Conservation (phyloP, 2,797 vertebrate species). For the Pseudocheirus occidentalis region DNA sequence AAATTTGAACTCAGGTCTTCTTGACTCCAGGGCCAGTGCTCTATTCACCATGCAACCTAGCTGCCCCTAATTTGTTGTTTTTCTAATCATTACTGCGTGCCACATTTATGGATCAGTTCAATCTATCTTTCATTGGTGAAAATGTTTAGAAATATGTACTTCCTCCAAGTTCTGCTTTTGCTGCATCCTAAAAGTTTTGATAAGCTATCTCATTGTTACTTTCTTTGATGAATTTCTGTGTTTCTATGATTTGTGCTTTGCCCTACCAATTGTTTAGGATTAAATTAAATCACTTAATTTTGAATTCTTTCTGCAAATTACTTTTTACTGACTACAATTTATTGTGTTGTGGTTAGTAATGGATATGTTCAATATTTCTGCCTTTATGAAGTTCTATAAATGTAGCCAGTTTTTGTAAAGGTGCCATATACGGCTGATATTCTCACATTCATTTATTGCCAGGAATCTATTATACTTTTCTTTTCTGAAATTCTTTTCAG, state of each 20-base stretch:
- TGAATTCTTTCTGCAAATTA: background rate
- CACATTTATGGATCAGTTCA: too few species aligned
- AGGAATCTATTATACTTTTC: background rate
- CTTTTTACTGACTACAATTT: background rate
- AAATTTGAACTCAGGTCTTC: too few species aligned
- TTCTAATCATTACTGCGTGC: too few species aligned
- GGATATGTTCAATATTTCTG: background rate
- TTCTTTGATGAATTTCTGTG: background rate
- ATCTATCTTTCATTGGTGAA: too few species aligned
- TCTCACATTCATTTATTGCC: background rate
- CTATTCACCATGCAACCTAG: too few species aligned
- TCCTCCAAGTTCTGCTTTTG: too few species aligned
- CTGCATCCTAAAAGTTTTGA: background rate
- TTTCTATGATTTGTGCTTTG: background rate
- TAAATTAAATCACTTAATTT: background rate
- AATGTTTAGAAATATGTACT: too few species aligned
- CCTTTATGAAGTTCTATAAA: background rate
- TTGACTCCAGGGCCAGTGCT: too few species aligned
- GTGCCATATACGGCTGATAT: background rate
- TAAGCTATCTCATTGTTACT: background rate
- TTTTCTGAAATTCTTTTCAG: background rate
- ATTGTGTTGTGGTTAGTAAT: background rate
- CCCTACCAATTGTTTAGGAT: background rate
- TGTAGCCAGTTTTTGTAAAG: background rate
- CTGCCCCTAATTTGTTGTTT: too few species aligned